phyloP scores from a whole-genome alignment of 2,113 vertebrate genomes.

The Scartelaos histophorus region DNA sequence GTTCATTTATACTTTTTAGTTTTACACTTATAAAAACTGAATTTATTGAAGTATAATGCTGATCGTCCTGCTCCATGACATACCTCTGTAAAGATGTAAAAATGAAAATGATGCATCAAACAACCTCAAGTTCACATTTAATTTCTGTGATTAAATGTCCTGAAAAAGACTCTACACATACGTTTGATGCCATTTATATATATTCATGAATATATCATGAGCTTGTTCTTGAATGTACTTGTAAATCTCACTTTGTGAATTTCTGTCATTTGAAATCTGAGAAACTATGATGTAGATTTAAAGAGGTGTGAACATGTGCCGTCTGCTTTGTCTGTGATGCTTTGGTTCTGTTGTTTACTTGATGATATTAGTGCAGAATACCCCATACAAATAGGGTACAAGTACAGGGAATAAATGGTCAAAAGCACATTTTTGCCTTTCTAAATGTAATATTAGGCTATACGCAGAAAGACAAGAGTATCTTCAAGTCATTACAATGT shows the following conservation, averaged over 20 bases:
- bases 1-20: too few relatives aligned
- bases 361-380: neutral
- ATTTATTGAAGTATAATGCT: neutral
- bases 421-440: neutral
- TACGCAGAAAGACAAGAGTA: neutral
- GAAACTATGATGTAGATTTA: neutral
- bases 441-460: neutral
- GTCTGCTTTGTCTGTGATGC: neutral
- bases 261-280: neutral
- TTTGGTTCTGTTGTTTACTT: neutral
- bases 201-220: conserved; percentile 24
- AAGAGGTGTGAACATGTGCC: neutral
- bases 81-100: conserved; percentile 39
- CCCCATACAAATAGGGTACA: neutral
- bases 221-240: conserved; percentile 42
- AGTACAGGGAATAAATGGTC: neutral
- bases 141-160: neutral
- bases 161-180: neutral
- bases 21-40: too few relatives aligned
- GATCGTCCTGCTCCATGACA: neutral
- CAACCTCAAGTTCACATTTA: neutral
- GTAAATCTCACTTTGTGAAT: conserved; percentile 22
- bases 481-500: neutral
- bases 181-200: conserved; percentile 7
- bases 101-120: conserved; percentile 31